phyloP scores from a whole-genome alignment of 2,888 invertebrate species.

The Empis livida region DNA sequence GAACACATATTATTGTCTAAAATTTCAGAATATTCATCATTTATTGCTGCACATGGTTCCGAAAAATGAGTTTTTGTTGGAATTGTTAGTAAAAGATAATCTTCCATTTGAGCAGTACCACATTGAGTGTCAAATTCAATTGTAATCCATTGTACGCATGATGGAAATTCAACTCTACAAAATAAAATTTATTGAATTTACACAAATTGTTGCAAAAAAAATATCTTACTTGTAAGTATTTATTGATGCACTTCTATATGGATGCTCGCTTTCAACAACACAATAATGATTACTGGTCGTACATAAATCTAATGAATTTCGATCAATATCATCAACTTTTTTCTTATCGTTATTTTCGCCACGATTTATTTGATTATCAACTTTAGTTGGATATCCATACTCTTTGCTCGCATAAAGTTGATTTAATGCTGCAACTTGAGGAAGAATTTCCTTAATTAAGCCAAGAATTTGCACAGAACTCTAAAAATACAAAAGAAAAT shows the following conservation, averaged over 20 bases:
- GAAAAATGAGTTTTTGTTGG: slow-evolving; percentile 34
- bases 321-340: slow-evolving; percentile 22
- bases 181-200: not conserved
- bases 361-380: slow-evolving; percentile 15
- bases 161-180: slow-evolving; percentile 71
- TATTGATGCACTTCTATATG: slow-evolving; percentile 80
- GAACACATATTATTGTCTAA: slow-evolving; percentile 27
- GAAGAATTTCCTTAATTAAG: slow-evolving; percentile 75
- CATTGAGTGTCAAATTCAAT: slow-evolving; percentile 88
- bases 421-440: slow-evolving; percentile 78
- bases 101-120: slow-evolving; percentile 87
- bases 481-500: slow-evolving; percentile 33
- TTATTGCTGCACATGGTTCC: slow-evolving; percentile 15
- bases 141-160: slow-evolving; percentile 79
- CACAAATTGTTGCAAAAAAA: not conserved
- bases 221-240: slow-evolving; percentile 58
- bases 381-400: slow-evolving; percentile 11
- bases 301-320: slow-evolving; percentile 21
- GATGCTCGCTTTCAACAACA: slow-evolving; percentile 92
- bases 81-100: slow-evolving; percentile 63
- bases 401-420: slow-evolving; percentile 39
- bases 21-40: slow-evolving; percentile 28
- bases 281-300: slow-evolving; percentile 82
- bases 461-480: slow-evolving; percentile 75
- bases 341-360: slow-evolving; percentile 19